Percentiles rank a stretch among this genome's conserved stretches.
Conservation (phyloP, 2,888 invertebrate genomes). For the Octonoba sinensis region DNA sequence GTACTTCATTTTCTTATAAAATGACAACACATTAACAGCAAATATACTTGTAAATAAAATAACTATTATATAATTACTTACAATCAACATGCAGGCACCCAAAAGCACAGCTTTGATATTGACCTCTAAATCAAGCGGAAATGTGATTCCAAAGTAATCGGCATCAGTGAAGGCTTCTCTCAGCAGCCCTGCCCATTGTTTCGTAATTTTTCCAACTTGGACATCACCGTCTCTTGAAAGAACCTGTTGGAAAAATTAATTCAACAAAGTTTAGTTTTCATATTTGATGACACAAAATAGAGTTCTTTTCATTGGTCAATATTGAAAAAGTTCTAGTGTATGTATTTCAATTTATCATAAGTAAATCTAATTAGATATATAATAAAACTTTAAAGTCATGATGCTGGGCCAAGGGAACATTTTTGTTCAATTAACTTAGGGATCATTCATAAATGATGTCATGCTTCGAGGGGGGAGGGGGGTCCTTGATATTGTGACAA, state of each 20-base stretch:
- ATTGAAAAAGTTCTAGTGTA: too few species aligned
- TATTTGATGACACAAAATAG: background rate
- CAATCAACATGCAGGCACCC: constrained; percentile 86
- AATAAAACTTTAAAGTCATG: too few species aligned
- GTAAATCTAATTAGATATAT: background rate
- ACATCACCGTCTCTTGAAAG: constrained; percentile 82
- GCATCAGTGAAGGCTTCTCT: constrained; percentile 88
- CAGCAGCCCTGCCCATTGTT: constrained; percentile 88
- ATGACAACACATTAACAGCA: too few species aligned
- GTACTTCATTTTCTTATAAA: too few species aligned
- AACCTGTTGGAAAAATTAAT: constrained; percentile 74
- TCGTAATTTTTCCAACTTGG: constrained; percentile 87
- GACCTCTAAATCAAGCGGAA: constrained; percentile 89
- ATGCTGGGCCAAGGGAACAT: too few species aligned
- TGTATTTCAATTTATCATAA: background rate
- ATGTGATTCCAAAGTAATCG: constrained; percentile 90
- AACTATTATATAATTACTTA: constrained; percentile 75
- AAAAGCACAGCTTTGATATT: constrained; percentile 84
- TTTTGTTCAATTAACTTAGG: too few species aligned
- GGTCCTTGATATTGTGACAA: too few species aligned
- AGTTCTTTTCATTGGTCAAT: background rate
- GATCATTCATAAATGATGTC: too few species aligned
- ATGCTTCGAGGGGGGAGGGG: too few species aligned
- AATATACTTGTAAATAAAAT: background rate
- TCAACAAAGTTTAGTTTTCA: background rate